A percentile compares a stretch with the other conserved stretches of the same genome.
These are phyloP conservation scores for Smithornis capensis DNA, from an alignment of 2,113 vertebrate species.

Conservation along the genomic window DNA sequence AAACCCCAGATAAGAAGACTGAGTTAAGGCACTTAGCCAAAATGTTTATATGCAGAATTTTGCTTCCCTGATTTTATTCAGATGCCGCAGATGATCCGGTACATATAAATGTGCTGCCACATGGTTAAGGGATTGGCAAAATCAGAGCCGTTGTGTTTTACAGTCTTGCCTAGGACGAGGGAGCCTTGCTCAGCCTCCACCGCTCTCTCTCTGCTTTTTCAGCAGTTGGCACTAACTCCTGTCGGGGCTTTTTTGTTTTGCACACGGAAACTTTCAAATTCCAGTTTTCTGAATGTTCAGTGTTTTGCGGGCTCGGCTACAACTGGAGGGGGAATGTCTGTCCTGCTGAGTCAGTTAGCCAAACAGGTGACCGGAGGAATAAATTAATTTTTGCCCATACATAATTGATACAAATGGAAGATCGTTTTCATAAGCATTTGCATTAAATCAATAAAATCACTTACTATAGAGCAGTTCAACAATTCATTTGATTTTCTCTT, in stretches of 20 bases:
- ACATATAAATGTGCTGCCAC: slow-evolving; percentile 35
- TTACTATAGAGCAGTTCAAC: slow-evolving; percentile 64
- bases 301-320: neutral
- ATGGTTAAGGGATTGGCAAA: slow-evolving; percentile 63
- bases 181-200: slow-evolving; percentile 50
- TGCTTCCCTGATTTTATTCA: slow-evolving; percentile 68
- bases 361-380: slow-evolving; percentile 66
- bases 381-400: slow-evolving; percentile 72
- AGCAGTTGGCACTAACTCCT: slow-evolving; percentile 54
- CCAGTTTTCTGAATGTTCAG: neutral
- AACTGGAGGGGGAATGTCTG: slow-evolving; percentile 7
- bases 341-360: slow-evolving; percentile 54
- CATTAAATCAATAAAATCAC: slow-evolving; percentile 72
- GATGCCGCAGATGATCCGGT: slow-evolving; percentile 56
- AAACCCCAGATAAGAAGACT: slow-evolving; percentile 60
- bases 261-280: slow-evolving; percentile 35
- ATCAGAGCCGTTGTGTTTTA: slow-evolving; percentile 58
- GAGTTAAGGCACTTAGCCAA: slow-evolving; percentile 61
- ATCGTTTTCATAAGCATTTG: slow-evolving; percentile 67
- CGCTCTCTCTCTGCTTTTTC: slow-evolving; percentile 46
- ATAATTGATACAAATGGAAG: slow-evolving; percentile 70
- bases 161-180: slow-evolving; percentile 50
- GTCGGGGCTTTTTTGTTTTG: slow-evolving; percentile 56
- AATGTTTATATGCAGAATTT: slow-evolving; percentile 66
- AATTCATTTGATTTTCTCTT: slow-evolving; percentile 70